A percentile compares a stretch with the other conserved stretches of the same genome.
phyloP scores from a whole-genome alignment of 2,888 invertebrate species.

The Spicauda simplicius region DNA sequence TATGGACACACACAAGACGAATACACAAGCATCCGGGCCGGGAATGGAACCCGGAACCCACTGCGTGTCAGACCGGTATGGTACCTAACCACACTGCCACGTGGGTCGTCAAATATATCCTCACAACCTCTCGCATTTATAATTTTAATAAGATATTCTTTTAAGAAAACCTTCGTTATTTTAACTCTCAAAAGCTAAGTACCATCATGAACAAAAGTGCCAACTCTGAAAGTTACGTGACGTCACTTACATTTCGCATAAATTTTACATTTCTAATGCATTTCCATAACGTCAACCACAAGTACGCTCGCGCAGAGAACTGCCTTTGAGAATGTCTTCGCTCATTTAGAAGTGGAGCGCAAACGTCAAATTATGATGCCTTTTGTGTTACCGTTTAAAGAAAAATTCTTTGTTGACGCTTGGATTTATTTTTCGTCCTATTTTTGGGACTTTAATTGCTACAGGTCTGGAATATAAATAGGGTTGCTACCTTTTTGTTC shows the following conservation, averaged over 20 bases:
- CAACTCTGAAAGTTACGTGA: background rate
- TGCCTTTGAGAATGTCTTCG: slow-evolving; percentile 26
- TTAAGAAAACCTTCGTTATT: too few species aligned
- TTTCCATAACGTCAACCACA: slow-evolving; percentile 27
- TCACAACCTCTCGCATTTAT: too few species aligned
- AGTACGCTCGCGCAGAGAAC: background rate
- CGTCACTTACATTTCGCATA: slow-evolving; percentile 5
- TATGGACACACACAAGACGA: too few species aligned
- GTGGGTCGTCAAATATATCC: too few species aligned
- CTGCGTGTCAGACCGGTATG: too few species aligned
- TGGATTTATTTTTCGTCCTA: background rate
- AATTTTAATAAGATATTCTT: too few species aligned
- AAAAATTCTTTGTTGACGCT: slow-evolving; percentile 7
- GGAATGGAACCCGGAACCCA: too few species aligned
- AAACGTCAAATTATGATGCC: slow-evolving; percentile 20
- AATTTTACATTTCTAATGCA: slow-evolving; percentile 19
- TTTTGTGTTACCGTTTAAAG: slow-evolving; percentile 17
- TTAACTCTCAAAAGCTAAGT: background rate
- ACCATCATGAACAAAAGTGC: background rate
- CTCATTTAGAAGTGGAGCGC: slow-evolving; percentile 29
- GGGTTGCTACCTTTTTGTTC: too few species aligned
- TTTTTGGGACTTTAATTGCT: background rate
- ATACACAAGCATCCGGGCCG: too few species aligned
- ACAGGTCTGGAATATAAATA: background rate
- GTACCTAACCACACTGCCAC: too few species aligned